These are phyloP conservation scores for Uria lomvia DNA, from an alignment of 2,113 vertebrate genomes.

Conservation along the genomic window DNA sequence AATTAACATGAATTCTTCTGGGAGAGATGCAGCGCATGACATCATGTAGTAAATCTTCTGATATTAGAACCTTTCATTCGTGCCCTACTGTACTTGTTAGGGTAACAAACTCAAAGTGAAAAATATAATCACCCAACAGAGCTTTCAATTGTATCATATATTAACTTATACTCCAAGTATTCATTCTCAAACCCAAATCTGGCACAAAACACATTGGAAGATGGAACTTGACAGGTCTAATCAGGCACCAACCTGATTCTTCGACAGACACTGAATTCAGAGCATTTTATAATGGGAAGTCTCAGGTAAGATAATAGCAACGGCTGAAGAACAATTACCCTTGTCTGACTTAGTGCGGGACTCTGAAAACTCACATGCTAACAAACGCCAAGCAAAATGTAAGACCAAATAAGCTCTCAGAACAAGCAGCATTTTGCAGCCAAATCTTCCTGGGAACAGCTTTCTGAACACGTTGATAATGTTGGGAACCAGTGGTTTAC, in stretches of 20 bases:
- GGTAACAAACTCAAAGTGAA: conserved; percentile 62
- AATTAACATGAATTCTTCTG: conserved; percentile 62
- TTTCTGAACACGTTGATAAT: conserved; percentile 42
- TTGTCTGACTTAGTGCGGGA: conserved; percentile 8
- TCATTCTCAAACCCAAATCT: neutral
- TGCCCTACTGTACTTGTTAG: conserved; percentile 57
- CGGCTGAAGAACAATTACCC: conserved; percentile 21
- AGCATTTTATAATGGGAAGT: conserved; percentile 30
- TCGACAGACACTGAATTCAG: conserved; percentile 35
- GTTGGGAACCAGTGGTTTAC: neutral
- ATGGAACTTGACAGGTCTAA: conserved; percentile 42
- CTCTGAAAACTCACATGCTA: neutral
- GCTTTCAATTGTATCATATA: conserved; percentile 44
- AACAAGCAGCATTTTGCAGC: conserved; percentile 37
- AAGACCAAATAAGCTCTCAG: conserved; percentile 45
- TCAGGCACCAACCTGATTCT: neutral
- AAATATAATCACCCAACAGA: conserved; percentile 63
- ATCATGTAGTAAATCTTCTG: conserved; percentile 62
- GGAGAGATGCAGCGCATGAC: conserved; percentile 58
- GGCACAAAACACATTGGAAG: conserved; percentile 18
- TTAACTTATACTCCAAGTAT: conserved; percentile 45
- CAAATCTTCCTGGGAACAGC: conserved; percentile 10
- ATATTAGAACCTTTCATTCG: conserved; percentile 64
- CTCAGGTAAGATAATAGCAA: neutral
- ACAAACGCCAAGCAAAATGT: conserved; percentile 36